Base-by-base conservation (phyloP, 1,140 invertebrate species). In the Agrypnia vestita region DNA sequence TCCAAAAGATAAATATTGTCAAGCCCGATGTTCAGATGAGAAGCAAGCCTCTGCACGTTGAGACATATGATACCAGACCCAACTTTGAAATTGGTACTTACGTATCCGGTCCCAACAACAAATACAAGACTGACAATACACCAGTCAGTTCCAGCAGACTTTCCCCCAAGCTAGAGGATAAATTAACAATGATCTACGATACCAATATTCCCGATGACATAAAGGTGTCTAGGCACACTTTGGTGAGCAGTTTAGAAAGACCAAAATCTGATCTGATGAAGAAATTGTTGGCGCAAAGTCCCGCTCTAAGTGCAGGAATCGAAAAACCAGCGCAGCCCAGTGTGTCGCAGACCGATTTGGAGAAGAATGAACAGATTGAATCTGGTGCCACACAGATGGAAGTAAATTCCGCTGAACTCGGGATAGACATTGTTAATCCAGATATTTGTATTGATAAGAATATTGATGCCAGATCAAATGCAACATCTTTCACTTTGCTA, bases 161-260 rank as follows among this genome's bases (percentile, higher is more conserved):
- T 10, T 83, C 82, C 17, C 82, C 82, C 6, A 83, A 83, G 49
- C 51, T 83, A 67, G 88, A 89, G 69, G 88, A 90, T 67, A 90
- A 89, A 83, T 73, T 88, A 75, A 86, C 84, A 4, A 86, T 89
- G 84, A 85, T 84, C 49, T 90, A 90, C 46, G 91, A 91, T 80
- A 91, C 90, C 0, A 92, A 92, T 78, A 88, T 92, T 80, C 90
- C 91, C 0, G 91, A 92, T 83, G 91, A 92, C 84, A 87, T 92
- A 72, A 92, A 92, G 87, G 90, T 91, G 12, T 91, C 90, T 7
- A 85, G 91, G 72, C 90, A 90, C 85, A 88, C 90, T 7, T 90
- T 91, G 46, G 89, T 86, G 0, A 90, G 90, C 73, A 91, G 89
- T 80, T 86, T 91, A 71, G 91, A 91, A 84, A 85, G 87, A 83